These are phyloP conservation scores for Lithobates sylvaticus DNA, from an alignment of 2,797 vertebrate species.

Conservation along the genomic window DNA sequence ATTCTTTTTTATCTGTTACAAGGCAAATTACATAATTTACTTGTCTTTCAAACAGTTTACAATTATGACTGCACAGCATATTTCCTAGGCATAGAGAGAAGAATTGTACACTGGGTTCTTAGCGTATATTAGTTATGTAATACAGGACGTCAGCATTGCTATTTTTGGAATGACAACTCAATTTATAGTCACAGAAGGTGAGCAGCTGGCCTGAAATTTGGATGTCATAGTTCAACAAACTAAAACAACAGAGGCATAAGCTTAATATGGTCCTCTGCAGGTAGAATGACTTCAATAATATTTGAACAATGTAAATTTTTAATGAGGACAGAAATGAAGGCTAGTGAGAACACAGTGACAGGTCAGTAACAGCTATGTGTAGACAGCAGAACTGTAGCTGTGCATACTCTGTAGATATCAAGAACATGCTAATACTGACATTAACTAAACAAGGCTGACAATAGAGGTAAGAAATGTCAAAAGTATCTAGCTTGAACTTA, in stretches of 20 bases:
- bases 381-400: background rate
- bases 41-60: background rate
- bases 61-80: background rate
- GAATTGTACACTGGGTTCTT: background rate
- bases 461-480: conserved; percentile 11
- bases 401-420: background rate
- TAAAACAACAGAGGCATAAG: conserved; percentile 15
- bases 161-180: conserved; percentile 35
- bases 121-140: conserved; percentile 27
- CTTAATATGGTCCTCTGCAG: background rate
- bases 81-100: background rate
- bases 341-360: background rate
- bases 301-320: background rate
- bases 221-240: conserved; percentile 24
- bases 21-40: background rate
- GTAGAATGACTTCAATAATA: background rate
- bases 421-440: background rate
- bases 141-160: conserved; percentile 17
- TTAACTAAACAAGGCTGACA: background rate
- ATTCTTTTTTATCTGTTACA: conserved; percentile 2
- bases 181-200: conserved; percentile 49
- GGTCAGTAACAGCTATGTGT: background rate
- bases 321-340: background rate
- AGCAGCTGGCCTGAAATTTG: conserved; percentile 38
- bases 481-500: conserved; percentile 8